A percentile compares a stretch with the other conserved stretches of the same genome.
Evolutionary conservation across 2,797 vertebrate genomes (phyloP).

Genomic region (Heterohyrax brucei): DNA sequence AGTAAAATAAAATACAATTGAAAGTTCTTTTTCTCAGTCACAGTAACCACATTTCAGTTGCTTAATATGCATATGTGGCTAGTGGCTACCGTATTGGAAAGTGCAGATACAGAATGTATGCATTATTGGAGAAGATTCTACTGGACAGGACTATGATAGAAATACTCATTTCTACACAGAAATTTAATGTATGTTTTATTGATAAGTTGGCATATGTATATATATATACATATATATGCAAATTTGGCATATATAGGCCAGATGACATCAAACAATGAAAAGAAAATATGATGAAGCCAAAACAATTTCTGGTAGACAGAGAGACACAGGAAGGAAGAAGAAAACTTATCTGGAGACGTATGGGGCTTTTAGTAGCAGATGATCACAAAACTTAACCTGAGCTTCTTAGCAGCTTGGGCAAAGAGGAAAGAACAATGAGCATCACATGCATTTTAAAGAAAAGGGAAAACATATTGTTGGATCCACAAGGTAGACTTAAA

Average conservation of each 20-base stretch:
- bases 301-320: constrained; percentile 19
- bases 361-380: neutral
- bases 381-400: constrained; percentile 4
- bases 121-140: neutral
- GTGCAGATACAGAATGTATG: neutral
- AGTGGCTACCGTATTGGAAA: neutral
- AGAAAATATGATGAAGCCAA: neutral
- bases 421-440: neutral
- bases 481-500: neutral
- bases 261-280: neutral
- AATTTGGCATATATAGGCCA: too few relatives aligned
- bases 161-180: neutral
- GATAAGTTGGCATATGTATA: neutral
- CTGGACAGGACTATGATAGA: neutral
- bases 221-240: too few relatives aligned
- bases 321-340: constrained; percentile 31
- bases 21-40: constrained; percentile 16
- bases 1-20: constrained; percentile 6
- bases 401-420: neutral
- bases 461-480: neutral
- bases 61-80: neutral
- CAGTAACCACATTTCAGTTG: neutral
- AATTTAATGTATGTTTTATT: neutral
- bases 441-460: neutral
- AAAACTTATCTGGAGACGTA: neutral